phyloP scores from a whole-genome alignment of 37 sponge, comb jelly and placozoan species.

The Aphrocallistes beatrix region DNA sequence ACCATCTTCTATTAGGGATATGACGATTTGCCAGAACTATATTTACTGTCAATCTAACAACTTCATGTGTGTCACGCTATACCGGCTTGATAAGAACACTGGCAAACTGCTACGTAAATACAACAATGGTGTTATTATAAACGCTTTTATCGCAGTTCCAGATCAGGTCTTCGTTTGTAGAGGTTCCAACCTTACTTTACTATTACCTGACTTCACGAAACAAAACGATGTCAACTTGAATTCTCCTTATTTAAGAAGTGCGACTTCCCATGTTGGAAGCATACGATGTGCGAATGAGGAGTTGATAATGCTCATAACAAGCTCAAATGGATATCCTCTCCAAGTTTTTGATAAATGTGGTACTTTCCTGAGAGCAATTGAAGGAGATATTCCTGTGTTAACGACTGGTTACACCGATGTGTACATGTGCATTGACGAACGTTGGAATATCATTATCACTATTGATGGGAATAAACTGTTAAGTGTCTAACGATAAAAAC shows the following conservation, averaged over 20 bases:
- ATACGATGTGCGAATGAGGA: background rate
- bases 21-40: too few relatives aligned
- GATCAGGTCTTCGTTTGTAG: too few relatives aligned
- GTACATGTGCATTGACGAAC: background rate
- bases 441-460: background rate
- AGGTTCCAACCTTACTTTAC: too few relatives aligned
- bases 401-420: background rate
- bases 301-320: background rate
- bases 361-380: background rate
- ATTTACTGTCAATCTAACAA: too few relatives aligned
- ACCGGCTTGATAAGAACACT: too few relatives aligned
- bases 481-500: background rate
- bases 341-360: background rate
- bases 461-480: background rate
- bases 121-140: too few relatives aligned
- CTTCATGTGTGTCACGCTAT: too few relatives aligned
- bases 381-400: too few relatives aligned
- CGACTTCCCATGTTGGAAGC: background rate
- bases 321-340: background rate
- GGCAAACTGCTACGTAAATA: too few relatives aligned
- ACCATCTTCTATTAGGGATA: too few relatives aligned
- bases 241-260: background rate
- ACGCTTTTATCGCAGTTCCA: too few relatives aligned
- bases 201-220: background rate
- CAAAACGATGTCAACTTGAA: background rate